Evolutionary conservation across 1,140 invertebrate species (phyloP).

Genomic region (Meloidogyne floridensis): DNA sequence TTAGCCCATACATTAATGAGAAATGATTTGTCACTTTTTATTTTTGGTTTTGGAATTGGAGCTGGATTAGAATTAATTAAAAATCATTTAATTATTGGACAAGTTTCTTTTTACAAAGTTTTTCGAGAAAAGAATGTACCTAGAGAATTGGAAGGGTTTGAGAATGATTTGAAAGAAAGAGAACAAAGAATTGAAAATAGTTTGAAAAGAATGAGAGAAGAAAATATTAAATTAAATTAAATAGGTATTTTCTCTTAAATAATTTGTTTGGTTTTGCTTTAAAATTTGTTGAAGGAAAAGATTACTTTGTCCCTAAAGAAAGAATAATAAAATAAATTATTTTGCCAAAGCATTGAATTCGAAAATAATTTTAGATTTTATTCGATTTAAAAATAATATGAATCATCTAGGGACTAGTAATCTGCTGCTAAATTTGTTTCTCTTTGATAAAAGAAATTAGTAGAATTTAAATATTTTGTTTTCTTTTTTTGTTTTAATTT

Average conservation of each 20-base stretch:
- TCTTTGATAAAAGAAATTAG: too few species aligned
- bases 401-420: too few species aligned
- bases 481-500: too few species aligned
- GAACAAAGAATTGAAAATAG: constrained; percentile 15
- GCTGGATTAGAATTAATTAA: constrained; percentile 63
- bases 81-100: constrained; percentile 59
- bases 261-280: background rate
- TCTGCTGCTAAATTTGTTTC: too few species aligned
- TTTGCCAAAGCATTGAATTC: too few species aligned
- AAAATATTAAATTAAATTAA: too few species aligned
- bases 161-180: constrained; percentile 27
- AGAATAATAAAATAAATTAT: too few species aligned
- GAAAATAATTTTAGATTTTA: too few species aligned
- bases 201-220: constrained; percentile 3
- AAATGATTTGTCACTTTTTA: constrained; percentile 39
- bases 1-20: constrained; percentile 17
- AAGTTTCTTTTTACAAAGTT: constrained; percentile 55
- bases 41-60: constrained; percentile 49
- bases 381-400: too few species aligned
- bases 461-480: too few species aligned
- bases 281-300: background rate
- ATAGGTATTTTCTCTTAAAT: background rate
- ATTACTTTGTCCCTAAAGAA: too few species aligned
- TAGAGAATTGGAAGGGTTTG: constrained; percentile 55
- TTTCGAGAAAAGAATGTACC: constrained; percentile 58